Base-by-base conservation (phyloP, 1,140 invertebrate species). In the Pristionchus pacificus region DNA sequence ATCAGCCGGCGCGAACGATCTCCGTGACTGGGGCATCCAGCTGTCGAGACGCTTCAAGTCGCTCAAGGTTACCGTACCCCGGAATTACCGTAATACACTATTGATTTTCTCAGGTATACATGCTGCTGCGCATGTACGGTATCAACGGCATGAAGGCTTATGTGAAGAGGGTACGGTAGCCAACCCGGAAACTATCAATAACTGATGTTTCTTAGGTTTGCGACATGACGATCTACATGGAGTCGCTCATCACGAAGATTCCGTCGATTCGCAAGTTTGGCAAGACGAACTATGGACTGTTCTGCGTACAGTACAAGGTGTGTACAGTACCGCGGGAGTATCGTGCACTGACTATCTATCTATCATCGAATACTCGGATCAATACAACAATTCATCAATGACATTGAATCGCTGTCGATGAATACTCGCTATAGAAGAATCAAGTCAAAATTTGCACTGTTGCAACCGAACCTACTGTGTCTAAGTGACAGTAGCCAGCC, bases 21-120 rank as follows among this genome's bases (percentile, higher is more conserved):
- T 64, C 13, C 84, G 95, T 88, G 91, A 97, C 81, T 97, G 92
- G 93, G 92, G 95, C 85, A 93, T 97, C 79, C 89, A 92, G 13
- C 84, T 95, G 59, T 92, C 92, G 6, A 86, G 93, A 64, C 86
- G 92, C 77, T 95, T 96, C 80, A 88, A 93, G 28, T 89, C 93
- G 0, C 84, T 97, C 2, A 97, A 96, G 84, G 83, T 96, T n/a
- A n/a, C n/a, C n/a, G n/a, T n/a, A n/a, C n/a, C n/a, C n/a, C n/a
- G 38, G 38, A 19, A 49, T 49, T 49, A 49, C 38, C 6, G 38
- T 49, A 49, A 6, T 49, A 6, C 19, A 49, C 38, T 10, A 10
- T 49, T 49, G 6, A 49, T 49, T 19, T 19, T 10, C 19, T 49
- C 38, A 49, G 38, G 38, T 49, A 1, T 97, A 93, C 93, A 93